phyloP scores from a whole-genome alignment of 2,797 vertebrate genomes.

The Microctenopoma lineatum region DNA sequence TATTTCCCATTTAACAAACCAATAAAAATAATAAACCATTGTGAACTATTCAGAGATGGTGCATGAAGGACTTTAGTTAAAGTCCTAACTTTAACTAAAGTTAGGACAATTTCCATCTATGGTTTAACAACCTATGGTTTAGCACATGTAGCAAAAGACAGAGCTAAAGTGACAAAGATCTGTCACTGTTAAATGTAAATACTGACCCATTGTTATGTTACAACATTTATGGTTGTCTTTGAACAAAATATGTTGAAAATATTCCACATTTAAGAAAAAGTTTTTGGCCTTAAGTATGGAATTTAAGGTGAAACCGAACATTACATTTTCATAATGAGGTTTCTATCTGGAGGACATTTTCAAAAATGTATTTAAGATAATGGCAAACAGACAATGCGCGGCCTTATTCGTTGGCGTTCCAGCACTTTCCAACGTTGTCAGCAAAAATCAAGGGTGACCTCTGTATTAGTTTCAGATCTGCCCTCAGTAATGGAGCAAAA shows the following conservation, averaged over 20 bases:
- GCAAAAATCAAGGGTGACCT: constrained; percentile 38
- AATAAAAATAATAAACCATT: constrained; percentile 27
- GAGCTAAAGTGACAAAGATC: too few species aligned
- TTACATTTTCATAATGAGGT: background rate
- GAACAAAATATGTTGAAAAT: constrained; percentile 6
- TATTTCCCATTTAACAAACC: constrained; percentile 28
- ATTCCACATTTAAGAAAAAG: background rate
- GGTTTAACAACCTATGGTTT: too few species aligned
- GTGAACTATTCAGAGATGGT: too few species aligned
- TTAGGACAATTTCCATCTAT: too few species aligned
- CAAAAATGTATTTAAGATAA: background rate
- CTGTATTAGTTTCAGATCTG: constrained; percentile 30
- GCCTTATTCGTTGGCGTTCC: background rate
- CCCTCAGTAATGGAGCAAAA: constrained; percentile 11
- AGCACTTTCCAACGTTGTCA: constrained; percentile 25
- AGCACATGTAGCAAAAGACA: too few species aligned
- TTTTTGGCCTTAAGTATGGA: background rate
- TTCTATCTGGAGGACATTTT: background rate
- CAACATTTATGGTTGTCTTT: background rate
- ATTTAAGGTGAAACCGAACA: background rate
- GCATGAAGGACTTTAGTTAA: too few species aligned
- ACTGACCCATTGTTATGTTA: too few species aligned
- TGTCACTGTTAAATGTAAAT: too few species aligned
- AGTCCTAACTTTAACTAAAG: too few species aligned
- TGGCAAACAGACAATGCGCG: constrained; percentile 6